A percentile compares a stretch with the other conserved stretches of the same genome.
Evolutionary conservation across 2,888 invertebrate species (phyloP).

Genomic region (Luffia ferchaultella): DNA sequence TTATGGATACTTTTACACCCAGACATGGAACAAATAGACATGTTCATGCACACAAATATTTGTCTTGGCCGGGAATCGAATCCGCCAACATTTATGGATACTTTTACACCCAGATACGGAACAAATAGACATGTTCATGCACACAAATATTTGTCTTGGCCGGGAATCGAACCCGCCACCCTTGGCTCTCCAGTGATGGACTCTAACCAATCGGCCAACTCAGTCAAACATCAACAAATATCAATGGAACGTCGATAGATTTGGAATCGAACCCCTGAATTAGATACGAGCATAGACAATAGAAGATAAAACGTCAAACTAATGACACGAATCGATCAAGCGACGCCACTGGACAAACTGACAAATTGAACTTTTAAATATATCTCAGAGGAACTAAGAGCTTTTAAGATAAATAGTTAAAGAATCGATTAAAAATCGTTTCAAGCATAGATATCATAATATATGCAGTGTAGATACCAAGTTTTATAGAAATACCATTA

Average conservation of each 20-base stretch:
- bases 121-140: too few relatives aligned
- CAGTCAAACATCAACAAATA: background rate
- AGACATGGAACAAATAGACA: too few relatives aligned
- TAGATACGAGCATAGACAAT: background rate
- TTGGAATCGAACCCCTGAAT: background rate
- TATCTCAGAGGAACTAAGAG: background rate
- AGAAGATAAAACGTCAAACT: background rate
- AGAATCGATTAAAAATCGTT: background rate
- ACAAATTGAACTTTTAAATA: background rate
- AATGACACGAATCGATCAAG: background rate
- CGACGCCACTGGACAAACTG: background rate
- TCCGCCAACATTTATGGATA: too few relatives aligned
- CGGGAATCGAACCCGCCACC: too few relatives aligned
- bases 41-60: too few relatives aligned
- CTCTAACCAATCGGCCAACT: conserved; percentile 1
- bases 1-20: too few relatives aligned
- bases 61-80: too few relatives aligned
- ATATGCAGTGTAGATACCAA: too few relatives aligned
- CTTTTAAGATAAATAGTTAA: background rate
- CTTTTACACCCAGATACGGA: conserved; percentile 3
- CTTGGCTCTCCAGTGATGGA: conserved; percentile 1
- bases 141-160: too few relatives aligned
- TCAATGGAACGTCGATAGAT: conserved; percentile 1
- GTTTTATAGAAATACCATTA: too few relatives aligned
- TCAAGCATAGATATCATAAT: too few relatives aligned